Conservation (phyloP, 2,797 vertebrate species). For the Menidia menidia region DNA sequence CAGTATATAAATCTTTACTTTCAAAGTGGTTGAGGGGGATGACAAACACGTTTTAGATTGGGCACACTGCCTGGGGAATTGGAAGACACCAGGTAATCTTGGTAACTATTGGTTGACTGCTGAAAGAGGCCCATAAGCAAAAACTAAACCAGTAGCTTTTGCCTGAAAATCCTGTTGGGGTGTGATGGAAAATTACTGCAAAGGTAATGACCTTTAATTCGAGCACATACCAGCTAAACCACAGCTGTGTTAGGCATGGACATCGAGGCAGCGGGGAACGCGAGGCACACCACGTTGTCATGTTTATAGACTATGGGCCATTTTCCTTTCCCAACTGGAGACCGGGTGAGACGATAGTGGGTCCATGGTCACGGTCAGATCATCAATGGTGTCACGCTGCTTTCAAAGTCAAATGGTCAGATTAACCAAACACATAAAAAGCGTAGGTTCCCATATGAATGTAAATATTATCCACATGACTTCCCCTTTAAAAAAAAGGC, state of each 20-base stretch:
- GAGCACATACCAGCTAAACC: slow-evolving; percentile 54
- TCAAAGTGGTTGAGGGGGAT: no score
- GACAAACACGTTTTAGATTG: no score
- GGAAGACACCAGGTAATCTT: no score
- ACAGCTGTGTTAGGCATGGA: slow-evolving; percentile 55
- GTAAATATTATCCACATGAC: slow-evolving; percentile 21
- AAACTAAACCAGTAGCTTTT: no score
- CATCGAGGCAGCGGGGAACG: slow-evolving; percentile 42
- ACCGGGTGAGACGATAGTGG: slow-evolving; percentile 35
- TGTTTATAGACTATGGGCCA: slow-evolving; percentile 30
- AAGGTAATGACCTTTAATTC: slow-evolving; percentile 53
- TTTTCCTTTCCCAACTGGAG: slow-evolving; percentile 47
- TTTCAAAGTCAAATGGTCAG: slow-evolving; percentile 56
- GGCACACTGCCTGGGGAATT: no score
- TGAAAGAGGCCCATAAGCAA: no score
- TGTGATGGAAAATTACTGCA: slow-evolving; percentile 64
- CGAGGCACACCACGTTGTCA: slow-evolving; percentile 31
- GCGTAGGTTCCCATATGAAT: slow-evolving; percentile 47
- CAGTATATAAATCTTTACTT: no score
- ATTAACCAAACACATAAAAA: slow-evolving; percentile 53
- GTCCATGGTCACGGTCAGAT: slow-evolving; percentile 19
- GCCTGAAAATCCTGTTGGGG: slow-evolving; percentile 13
- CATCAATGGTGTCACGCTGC: slow-evolving; percentile 51
- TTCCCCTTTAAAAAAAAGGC: slow-evolving; percentile 26
- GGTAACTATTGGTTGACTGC: no score